Evolutionary conservation across 2,113 vertebrate genomes (phyloP).

Genomic region (Syrrhaptes paradoxus): DNA sequence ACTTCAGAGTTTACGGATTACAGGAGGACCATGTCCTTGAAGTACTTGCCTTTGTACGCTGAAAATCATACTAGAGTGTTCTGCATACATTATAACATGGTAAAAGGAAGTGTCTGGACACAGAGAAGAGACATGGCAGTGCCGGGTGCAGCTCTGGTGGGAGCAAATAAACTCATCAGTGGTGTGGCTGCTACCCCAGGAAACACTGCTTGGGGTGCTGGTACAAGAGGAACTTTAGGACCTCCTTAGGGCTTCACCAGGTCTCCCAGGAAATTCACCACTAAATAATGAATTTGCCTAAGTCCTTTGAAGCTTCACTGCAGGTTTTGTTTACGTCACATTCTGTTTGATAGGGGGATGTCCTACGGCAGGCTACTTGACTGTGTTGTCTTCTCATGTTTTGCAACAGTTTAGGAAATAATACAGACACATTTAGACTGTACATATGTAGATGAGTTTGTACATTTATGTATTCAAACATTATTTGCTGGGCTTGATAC

Average conservation of each 20-base stretch:
- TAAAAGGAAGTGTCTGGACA: neutral
- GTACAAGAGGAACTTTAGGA: neutral
- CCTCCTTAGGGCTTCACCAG: neutral
- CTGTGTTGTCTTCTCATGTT: neutral
- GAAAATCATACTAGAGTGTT: neutral
- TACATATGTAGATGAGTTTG: neutral
- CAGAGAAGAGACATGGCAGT: neutral
- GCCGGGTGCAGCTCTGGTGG: neutral
- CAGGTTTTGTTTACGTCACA: neutral
- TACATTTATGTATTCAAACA: neutral
- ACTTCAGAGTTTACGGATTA: neutral
- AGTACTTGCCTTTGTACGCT: neutral
- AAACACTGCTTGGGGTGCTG: neutral
- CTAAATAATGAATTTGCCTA: neutral
- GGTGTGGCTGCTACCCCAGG: neutral
- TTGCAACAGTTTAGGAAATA: neutral
- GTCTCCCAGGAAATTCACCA: neutral
- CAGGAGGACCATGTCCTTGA: neutral
- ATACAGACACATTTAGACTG: neutral
- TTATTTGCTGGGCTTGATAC: neutral
- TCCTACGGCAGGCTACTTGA: neutral
- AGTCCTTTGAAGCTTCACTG: neutral
- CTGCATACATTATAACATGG: neutral
- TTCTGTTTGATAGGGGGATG: neutral
- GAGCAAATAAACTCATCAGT: neutral